Evolutionary conservation across 2,797 vertebrate genomes (phyloP), one percentile per base, ranked within the genome.

Genomic region (Rachycentron canadum): DNA sequence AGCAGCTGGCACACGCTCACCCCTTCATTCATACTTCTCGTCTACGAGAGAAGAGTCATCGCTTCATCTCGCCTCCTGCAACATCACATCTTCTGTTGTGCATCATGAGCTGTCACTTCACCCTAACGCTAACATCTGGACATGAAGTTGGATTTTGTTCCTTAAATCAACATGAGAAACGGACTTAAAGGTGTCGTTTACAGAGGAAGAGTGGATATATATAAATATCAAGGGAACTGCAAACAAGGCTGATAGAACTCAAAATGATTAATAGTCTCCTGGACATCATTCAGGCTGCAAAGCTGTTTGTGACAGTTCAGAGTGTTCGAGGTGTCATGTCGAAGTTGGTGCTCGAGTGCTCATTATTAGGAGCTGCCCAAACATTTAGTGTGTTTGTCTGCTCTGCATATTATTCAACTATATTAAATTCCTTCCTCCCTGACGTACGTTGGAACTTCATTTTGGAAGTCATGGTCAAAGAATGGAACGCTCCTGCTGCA

Each of bases 1-100:
- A 79, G 65, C 63, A 79, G 78, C 63, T 81, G 78, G 78, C 40
- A 45, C 30, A 55, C 36, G 19, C 77, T 52, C 41, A 57, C 52
- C 55, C 61, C 1, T 65, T 49, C 61, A 40, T 55, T 74, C 55
- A 62, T 36, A 21, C 41, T 19, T 34, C 36, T 50, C 21, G 8
- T 34, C 50, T 72, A 38, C 30, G 47, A 23, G 65, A 30, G 26
- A 26, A 69, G n/a, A 45, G 14, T 67, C 26, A 41, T 57, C 36
- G 52, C 77, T 63, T 61, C 17, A 50, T 69, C 60, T 69, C 62
- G 34, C 26, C n/a, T 70, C 40, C 41, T 70, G 60, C 49, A 26
- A 23, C 23, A 12, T 23, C 8, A n/a, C 16, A 21, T n/a, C 23
- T 36, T 36, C 13, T 58, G 11, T n/a, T 21, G n/a, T 25, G 28